Percentiles rank a stretch among this genome's conserved stretches.
phyloP scores from a whole-genome alignment of 2,888 invertebrate species.

The Leucophora obtusa region DNA sequence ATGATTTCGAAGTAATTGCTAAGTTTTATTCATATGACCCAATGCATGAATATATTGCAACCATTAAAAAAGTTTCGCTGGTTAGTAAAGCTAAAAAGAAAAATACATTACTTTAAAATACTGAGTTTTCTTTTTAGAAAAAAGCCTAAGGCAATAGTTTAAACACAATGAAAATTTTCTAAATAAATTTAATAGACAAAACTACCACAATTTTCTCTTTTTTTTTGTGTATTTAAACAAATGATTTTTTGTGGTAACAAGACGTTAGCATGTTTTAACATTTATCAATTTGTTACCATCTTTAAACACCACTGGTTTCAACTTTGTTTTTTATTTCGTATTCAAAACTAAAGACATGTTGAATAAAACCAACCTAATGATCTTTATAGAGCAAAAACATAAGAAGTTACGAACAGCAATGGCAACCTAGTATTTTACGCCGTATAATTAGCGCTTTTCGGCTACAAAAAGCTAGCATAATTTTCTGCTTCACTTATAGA shows the following conservation, averaged over 20 bases:
- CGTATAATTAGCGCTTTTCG: too few species aligned
- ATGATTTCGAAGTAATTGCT: too few species aligned
- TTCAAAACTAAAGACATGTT: not conserved
- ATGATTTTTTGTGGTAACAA: constrained; percentile 65
- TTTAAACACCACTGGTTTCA: constrained; percentile 55
- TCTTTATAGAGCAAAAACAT: constrained; percentile 34
- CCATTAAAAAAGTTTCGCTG: too few species aligned
- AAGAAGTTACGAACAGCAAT: constrained; percentile 36
- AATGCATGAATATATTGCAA: too few species aligned
- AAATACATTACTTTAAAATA: constrained; percentile 4
- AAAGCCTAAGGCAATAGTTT: not conserved
- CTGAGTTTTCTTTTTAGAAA: not conserved
- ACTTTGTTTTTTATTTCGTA: constrained; percentile 15
- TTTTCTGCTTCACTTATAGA: too few species aligned
- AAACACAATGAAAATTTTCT: constrained; percentile 17
- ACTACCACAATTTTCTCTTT: constrained; percentile 31
- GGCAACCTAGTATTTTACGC: too few species aligned
- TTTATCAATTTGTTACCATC: constrained; percentile 71
- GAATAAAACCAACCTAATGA: constrained; percentile 33
- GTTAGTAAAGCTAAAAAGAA: not conserved
- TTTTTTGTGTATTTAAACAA: constrained; percentile 65
- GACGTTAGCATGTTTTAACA: constrained; percentile 65
- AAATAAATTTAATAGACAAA: constrained; percentile 13
- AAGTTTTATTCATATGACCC: too few species aligned
- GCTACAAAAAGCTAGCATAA: too few species aligned